A percentile compares a stretch with the other conserved stretches of the same genome.
These are phyloP conservation scores for Oncorhynchus tshawytscha DNA, from an alignment of 2,113 vertebrate genomes.

Conservation along the genomic window DNA sequence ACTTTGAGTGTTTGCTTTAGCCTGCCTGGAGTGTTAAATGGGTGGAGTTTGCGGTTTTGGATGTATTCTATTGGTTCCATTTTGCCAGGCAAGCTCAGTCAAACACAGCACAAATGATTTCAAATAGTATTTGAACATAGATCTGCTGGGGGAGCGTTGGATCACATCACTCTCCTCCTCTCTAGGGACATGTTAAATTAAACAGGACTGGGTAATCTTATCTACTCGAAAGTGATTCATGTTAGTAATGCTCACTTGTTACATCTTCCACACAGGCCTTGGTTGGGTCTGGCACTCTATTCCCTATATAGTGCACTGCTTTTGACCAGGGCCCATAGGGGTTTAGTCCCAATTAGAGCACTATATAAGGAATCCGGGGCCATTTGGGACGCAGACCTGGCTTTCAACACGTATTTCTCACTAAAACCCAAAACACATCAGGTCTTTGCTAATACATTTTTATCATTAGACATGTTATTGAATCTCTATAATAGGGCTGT, in stretches of 20 bases:
- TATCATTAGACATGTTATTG: constrained; percentile 45
- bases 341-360: no score
- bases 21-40: no score
- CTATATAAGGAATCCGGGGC: no score
- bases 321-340: no score
- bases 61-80: no score
- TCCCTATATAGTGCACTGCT: no score
- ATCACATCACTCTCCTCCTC: constrained; percentile 16
- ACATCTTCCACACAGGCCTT: constrained; percentile 28
- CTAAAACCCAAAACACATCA: constrained; percentile 17
- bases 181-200: constrained; percentile 35
- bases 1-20: no score
- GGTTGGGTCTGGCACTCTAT: no score
- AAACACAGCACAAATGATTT: no score
- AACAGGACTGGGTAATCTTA: no score
- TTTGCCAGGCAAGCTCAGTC: no score
- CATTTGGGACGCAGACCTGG: background rate
- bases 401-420: constrained; percentile 20
- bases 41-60: no score
- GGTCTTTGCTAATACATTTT: constrained; percentile 20
- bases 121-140: background rate
- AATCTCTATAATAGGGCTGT: constrained; percentile 52
- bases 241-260: constrained; percentile 47
- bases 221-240: constrained; percentile 1
- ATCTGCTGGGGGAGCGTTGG: constrained; percentile 13